Conservation (phyloP, 2,888 invertebrate species). For the Cerceris ruficornis region DNA sequence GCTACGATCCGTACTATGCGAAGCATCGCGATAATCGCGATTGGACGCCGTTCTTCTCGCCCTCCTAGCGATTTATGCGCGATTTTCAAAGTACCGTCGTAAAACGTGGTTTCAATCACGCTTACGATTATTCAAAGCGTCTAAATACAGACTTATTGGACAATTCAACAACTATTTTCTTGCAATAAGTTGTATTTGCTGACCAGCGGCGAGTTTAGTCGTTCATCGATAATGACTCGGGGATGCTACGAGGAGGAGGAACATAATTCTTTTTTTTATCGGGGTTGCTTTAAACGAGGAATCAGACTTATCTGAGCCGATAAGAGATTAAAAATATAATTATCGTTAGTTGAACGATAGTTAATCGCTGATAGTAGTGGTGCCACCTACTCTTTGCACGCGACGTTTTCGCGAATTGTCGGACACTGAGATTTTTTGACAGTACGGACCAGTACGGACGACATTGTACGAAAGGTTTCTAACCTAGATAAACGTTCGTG, state of each 20-base stretch:
- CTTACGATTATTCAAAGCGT: no score
- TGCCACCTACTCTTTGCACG: conserved; percentile 34
- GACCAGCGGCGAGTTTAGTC: no score
- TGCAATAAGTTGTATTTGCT: no score
- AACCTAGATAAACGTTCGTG: conserved; percentile 43
- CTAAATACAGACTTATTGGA: no score
- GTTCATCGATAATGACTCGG: neutral
- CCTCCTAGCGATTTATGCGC: conserved; percentile 35
- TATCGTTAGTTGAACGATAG: conserved; percentile 2
- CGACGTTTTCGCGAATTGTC: conserved; percentile 20
- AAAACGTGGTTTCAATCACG: neutral
- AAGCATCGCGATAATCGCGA: conserved; percentile 29
- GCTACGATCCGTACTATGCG: conserved; percentile 24
- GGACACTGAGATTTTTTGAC: conserved; percentile 9
- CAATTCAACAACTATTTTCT: no score
- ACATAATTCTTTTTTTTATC: neutral
- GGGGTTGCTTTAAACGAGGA: neutral
- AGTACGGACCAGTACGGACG: neutral
- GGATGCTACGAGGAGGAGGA: neutral
- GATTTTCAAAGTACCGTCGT: conserved; percentile 34
- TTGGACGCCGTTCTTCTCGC: conserved; percentile 26
- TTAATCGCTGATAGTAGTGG: conserved; percentile 32
- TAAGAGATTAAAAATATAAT: neutral
- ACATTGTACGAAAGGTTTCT: conserved; percentile 15
- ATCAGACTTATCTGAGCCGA: neutral